Percentiles rank a stretch among this genome's conserved stretches.
These are phyloP conservation scores for Dysidea cf. avara DNA, from an alignment of 37 sponge, comb jelly and placozoan genomes.

Conservation along the genomic window DNA sequence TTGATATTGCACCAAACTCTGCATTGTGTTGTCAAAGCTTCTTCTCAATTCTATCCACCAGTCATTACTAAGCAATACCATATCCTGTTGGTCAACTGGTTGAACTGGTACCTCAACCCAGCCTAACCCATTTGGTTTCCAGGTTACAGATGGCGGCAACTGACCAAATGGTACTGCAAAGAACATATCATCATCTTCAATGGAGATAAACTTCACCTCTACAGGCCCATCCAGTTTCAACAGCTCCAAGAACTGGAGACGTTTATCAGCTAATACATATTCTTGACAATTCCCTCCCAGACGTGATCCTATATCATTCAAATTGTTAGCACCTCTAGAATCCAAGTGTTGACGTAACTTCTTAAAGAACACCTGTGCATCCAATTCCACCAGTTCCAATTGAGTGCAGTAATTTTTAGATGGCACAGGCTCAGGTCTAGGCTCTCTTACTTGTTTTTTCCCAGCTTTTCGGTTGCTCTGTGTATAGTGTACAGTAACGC, in stretches of 20 bases:
- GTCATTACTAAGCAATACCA: background rate
- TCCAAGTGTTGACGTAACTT: background rate
- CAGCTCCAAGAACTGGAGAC: slow-evolving; percentile 7
- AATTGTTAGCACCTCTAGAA: no score
- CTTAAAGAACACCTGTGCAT: background rate
- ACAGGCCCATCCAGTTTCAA: slow-evolving; percentile 2
- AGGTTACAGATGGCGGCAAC: background rate
- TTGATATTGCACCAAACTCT: background rate
- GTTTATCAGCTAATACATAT: background rate
- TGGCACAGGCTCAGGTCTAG: background rate
- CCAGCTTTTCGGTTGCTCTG: no score
- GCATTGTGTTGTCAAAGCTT: background rate
- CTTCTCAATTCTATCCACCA: background rate
- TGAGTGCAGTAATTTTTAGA: background rate
- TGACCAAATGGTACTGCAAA: background rate
- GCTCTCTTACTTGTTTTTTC: background rate
- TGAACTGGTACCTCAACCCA: background rate
- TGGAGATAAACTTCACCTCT: background rate
- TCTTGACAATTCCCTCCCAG: no score
- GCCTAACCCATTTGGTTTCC: background rate
- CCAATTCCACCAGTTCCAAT: background rate
- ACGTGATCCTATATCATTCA: no score
- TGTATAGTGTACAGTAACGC: no score
- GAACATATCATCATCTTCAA: background rate
- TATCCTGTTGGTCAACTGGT: background rate